These are phyloP conservation scores for Alloplasta piceator DNA, from an alignment of 2,888 invertebrate genomes.

Conservation along the genomic window DNA sequence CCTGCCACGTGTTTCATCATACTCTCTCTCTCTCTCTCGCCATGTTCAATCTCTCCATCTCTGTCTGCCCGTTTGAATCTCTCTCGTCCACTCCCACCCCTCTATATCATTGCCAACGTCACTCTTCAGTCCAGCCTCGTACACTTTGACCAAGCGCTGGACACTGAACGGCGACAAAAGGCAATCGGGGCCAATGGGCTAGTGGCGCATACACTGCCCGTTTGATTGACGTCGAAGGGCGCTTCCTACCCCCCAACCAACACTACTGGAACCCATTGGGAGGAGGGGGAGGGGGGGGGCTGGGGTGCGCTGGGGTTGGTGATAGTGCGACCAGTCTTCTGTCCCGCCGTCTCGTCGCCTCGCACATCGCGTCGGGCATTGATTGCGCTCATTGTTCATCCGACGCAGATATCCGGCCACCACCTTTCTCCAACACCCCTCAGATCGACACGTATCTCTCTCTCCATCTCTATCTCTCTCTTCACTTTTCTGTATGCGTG, in stretches of 20 bases:
- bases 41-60: constrained; percentile 15
- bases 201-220: constrained; percentile 76
- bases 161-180: constrained; percentile 76
- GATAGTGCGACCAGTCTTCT: constrained; percentile 32
- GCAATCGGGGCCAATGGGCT: constrained; percentile 80
- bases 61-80: constrained; percentile 38
- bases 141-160: constrained; percentile 55
- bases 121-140: constrained; percentile 37
- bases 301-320: constrained; percentile 18
- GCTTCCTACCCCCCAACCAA: constrained; percentile 40
- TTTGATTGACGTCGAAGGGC: constrained; percentile 80
- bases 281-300: no score
- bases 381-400: constrained; percentile 81
- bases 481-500: no score
- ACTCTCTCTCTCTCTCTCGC: constrained; percentile 26
- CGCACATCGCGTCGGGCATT: constrained; percentile 71
- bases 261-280: background rate
- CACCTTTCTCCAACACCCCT: constrained; percentile 46
- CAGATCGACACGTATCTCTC: constrained; percentile 21
- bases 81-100: constrained; percentile 19
- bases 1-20: constrained; percentile 34
- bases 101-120: constrained; percentile 2
- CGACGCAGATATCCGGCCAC: constrained; percentile 73
- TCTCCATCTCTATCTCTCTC: background rate
- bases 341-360: constrained; percentile 37